Conservation (phyloP, 1,140 invertebrate species). For the Drosophila jambulina region DNA sequence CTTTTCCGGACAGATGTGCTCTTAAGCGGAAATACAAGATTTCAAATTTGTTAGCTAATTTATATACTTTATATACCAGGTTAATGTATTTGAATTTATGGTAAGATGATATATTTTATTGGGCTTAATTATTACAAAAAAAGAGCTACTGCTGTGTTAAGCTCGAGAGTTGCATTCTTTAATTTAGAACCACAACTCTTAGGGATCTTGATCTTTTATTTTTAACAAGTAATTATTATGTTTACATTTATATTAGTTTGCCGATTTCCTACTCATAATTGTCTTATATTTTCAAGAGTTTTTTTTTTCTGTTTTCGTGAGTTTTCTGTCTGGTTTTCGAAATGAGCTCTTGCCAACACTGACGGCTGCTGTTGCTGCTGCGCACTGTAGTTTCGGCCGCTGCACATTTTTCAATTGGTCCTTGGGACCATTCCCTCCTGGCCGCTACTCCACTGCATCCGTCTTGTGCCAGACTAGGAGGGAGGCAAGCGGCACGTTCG, state of each 20-base stretch:
- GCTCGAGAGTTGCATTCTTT: too few species aligned
- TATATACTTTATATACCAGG: background rate
- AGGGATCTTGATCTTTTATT: background rate
- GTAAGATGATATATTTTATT: background rate
- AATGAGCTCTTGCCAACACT: background rate
- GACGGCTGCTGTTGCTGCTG: conserved; percentile 47
- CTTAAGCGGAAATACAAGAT: background rate
- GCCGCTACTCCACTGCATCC: conserved; percentile 48
- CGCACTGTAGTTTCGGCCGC: conserved; percentile 60
- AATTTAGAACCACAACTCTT: background rate
- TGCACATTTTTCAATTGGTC: conserved; percentile 82
- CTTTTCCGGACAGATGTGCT: background rate
- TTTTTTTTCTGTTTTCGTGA: too few species aligned
- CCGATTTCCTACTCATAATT: background rate
- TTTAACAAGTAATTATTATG: background rate
- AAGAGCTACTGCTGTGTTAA: background rate
- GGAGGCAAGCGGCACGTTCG: conserved; percentile 69
- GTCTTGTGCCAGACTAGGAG: conserved; percentile 63
- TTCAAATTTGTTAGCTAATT: background rate
- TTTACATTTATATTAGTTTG: background rate
- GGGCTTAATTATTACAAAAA: too few species aligned
- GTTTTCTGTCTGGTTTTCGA: background rate
- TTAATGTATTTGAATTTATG: background rate
- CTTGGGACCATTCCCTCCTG: conserved; percentile 44
- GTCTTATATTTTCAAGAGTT: background rate